Evolutionary conservation across 2,888 invertebrate genomes (phyloP).

Genomic region (Camptogramma bilineatum): DNA sequence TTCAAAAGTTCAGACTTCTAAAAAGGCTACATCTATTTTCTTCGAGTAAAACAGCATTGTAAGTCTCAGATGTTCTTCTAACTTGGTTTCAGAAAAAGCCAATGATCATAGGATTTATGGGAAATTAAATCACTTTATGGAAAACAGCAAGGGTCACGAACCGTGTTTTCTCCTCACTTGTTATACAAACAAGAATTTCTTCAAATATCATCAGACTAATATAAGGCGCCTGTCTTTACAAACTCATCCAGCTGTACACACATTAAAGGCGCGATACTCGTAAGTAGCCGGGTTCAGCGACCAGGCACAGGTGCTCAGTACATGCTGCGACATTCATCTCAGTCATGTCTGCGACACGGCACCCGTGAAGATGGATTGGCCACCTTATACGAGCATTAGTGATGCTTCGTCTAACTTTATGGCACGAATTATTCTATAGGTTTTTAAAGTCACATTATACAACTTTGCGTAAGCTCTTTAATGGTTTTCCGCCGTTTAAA

Average conservation of each 20-base stretch:
- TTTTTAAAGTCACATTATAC: slow-evolving; percentile 37
- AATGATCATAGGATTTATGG: too few relatives aligned
- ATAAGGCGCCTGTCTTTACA: slow-evolving; percentile 4
- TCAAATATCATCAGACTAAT: background rate
- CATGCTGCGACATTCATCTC: slow-evolving; percentile 57
- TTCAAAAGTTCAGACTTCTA: slow-evolving; percentile 12
- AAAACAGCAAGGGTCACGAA: background rate
- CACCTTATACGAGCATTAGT: slow-evolving; percentile 52
- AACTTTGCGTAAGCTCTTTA: slow-evolving; percentile 33
- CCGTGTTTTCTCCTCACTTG: background rate
- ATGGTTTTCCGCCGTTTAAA: slow-evolving; percentile 25
- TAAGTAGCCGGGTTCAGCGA: slow-evolving; percentile 24
- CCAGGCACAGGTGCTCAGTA: slow-evolving; percentile 27
- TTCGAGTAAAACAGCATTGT: background rate
- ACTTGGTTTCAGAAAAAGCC: background rate
- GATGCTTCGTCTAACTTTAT: slow-evolving; percentile 46
- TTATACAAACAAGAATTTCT: background rate
- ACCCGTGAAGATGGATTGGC: slow-evolving; percentile 64
- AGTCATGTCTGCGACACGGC: slow-evolving; percentile 56
- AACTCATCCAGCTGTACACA: slow-evolving; percentile 30
- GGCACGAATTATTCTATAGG: slow-evolving; percentile 17
- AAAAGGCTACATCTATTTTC: background rate
- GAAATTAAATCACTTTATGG: background rate
- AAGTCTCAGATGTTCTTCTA: background rate
- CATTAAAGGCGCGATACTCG: slow-evolving; percentile 28